phyloP scores from a whole-genome alignment of 2,888 invertebrate genomes.

The Nemoura dubitans region DNA sequence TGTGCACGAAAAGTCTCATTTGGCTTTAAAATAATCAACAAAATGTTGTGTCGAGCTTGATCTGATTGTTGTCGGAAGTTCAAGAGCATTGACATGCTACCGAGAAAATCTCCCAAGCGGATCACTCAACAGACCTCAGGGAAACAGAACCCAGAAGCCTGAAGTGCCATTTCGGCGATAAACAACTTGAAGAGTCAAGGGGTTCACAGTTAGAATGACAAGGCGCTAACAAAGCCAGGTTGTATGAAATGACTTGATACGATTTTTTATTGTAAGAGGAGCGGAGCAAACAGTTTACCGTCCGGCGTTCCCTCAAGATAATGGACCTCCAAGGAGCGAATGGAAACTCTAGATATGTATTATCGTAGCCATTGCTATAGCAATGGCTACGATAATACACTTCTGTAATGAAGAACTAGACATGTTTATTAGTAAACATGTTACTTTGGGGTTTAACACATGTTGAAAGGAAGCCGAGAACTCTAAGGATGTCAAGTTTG shows the following conservation, averaged over 20 bases:
- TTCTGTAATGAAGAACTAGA: neutral
- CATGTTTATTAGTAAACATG: constrained; percentile 27
- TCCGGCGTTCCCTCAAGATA: constrained; percentile 3
- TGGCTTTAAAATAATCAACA: too few species aligned
- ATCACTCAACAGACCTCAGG: neutral
- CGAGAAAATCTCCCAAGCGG: neutral
- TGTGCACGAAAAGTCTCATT: too few species aligned
- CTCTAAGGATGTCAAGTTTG: neutral
- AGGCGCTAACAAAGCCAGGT: constrained; percentile 26
- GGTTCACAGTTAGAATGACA: constrained; percentile 23
- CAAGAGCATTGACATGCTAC: neutral
- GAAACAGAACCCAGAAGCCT: constrained; percentile 33
- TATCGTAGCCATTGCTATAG: too few species aligned
- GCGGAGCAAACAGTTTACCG: neutral
- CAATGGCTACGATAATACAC: constrained; percentile 10
- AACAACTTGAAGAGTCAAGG: constrained; percentile 18
- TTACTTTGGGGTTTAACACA: neutral
- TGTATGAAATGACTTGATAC: constrained; percentile 26
- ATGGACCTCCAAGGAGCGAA: constrained; percentile 26
- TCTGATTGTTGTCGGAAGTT: too few species aligned
- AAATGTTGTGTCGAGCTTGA: too few species aligned
- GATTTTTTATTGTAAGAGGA: neutral
- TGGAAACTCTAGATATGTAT: constrained; percentile 10
- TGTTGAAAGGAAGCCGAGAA: neutral
- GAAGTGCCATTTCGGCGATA: constrained; percentile 28